Evolutionary conservation across 2,113 vertebrate species (phyloP).

Genomic region (Regulus satrapa): DNA sequence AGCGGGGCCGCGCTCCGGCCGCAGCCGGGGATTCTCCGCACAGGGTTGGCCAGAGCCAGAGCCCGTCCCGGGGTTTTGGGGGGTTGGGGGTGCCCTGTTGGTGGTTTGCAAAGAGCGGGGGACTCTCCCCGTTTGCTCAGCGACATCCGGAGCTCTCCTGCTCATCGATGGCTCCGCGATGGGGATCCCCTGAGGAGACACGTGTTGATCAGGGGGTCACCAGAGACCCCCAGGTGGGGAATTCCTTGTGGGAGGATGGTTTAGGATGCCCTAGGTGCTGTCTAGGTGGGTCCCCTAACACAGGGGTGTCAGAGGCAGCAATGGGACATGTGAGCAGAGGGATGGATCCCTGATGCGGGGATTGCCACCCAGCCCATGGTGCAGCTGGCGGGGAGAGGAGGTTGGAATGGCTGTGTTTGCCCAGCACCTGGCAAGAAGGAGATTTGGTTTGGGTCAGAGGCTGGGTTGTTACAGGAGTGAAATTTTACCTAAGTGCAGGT

Average conservation of each 20-base stretch:
- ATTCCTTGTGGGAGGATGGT: rapidly evolving
- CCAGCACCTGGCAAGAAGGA: background rate
- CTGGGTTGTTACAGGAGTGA: background rate
- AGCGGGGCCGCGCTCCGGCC: too few species aligned
- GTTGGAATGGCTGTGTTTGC: background rate
- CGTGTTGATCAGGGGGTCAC: background rate
- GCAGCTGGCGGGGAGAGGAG: background rate
- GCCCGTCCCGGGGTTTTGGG: rapidly evolving
- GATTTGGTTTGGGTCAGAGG: background rate
- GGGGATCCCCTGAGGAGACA: background rate
- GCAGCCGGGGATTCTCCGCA: rapidly evolving
- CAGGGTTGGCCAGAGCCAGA: background rate
- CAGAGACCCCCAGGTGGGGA: background rate
- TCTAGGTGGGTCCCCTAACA: background rate
- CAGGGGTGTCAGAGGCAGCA: background rate
- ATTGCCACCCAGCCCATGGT: background rate
- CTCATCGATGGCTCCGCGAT: rapidly evolving
- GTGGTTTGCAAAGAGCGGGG: background rate
- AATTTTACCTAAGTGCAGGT: background rate
- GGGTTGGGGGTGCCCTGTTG: background rate
- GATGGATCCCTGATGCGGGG: background rate
- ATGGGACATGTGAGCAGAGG: background rate
- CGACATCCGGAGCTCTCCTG: rapidly evolving
- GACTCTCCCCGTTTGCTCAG: rapidly evolving
- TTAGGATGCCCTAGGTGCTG: background rate